Evolutionary conservation across 2,888 invertebrate species (phyloP).

Genomic region (Leptopilina drosophilae): DNA sequence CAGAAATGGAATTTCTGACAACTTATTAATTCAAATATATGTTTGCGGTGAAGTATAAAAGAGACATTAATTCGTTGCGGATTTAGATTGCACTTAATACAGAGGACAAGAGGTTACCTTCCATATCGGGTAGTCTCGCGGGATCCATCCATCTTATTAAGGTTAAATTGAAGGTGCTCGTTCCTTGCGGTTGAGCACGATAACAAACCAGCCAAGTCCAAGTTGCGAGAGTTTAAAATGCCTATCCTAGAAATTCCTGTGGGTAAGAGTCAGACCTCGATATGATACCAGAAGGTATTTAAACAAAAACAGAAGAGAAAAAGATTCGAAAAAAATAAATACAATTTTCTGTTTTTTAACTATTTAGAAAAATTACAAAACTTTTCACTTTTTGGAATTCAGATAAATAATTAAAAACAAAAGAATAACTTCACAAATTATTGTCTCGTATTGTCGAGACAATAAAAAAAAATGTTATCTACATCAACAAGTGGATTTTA

Average conservation of each 20-base stretch:
- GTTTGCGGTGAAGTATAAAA: conserved; percentile 61
- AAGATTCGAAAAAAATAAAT: too few relatives aligned
- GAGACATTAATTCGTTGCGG: conserved; percentile 68
- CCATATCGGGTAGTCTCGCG: conserved; percentile 64
- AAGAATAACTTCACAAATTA: too few relatives aligned
- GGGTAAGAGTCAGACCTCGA: conserved; percentile 10
- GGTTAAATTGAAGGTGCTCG: conserved; percentile 68
- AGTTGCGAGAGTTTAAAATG: conserved; percentile 3
- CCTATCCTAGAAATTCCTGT: conserved; percentile 29
- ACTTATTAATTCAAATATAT: conserved; percentile 56
- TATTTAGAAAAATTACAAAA: neutral
- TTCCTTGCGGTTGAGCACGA: conserved; percentile 64
- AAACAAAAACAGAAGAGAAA: too few relatives aligned
- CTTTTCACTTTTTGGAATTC: too few relatives aligned
- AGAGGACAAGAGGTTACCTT: conserved; percentile 44
- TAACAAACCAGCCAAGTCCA: conserved; percentile 60
- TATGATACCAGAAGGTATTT: conserved; percentile 38
- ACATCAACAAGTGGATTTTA: conserved; percentile 54
- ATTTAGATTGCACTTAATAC: conserved; percentile 43
- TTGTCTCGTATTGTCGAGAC: too few relatives aligned
- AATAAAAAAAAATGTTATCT: neutral
- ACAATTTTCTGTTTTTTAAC: too few relatives aligned
- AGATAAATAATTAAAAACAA: too few relatives aligned
- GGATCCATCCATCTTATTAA: conserved; percentile 71
- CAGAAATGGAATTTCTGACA: conserved; percentile 23